Percentiles rank a stretch among this genome's conserved stretches.
Evolutionary conservation across 2,888 invertebrate species (phyloP).

Genomic region (Lysandra coridon): DNA sequence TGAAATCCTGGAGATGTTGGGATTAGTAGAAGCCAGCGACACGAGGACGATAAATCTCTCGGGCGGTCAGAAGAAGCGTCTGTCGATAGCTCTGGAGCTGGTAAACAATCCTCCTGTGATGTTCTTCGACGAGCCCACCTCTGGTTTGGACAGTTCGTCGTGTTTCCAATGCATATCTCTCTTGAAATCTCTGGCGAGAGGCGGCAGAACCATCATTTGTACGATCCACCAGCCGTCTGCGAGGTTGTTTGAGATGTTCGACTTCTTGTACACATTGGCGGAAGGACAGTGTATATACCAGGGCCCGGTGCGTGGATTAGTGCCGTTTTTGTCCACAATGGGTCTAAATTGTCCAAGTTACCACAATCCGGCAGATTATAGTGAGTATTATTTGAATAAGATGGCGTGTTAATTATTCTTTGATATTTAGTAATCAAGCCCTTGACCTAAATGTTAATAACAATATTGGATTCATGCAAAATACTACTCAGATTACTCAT

Average conservation of each 20-base stretch:
- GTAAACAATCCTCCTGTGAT: slow-evolving; percentile 98
- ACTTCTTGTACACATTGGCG: slow-evolving; percentile 93
- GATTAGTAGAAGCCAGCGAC: slow-evolving; percentile 88
- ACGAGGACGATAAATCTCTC: slow-evolving; percentile 91
- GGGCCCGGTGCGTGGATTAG: slow-evolving; percentile 89
- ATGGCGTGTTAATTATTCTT: neutral
- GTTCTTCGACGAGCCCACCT: slow-evolving; percentile 97
- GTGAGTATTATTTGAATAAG: slow-evolving; percentile 67
- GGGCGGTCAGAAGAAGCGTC: slow-evolving; percentile 94
- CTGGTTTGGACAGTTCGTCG: slow-evolving; percentile 96
- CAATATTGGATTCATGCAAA: neutral
- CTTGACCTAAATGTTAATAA: neutral
- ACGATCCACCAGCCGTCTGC: slow-evolving; percentile 98
- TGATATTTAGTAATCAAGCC: neutral
- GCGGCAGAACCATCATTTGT: slow-evolving; percentile 94
- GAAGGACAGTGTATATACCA: slow-evolving; percentile 97
- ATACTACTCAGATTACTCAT: neutral
- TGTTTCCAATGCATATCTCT: slow-evolving; percentile 95
- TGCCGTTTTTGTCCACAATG: slow-evolving; percentile 93
- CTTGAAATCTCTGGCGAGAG: slow-evolving; percentile 92
- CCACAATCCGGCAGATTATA: slow-evolving; percentile 98
- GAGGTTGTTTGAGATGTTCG: slow-evolving; percentile 97
- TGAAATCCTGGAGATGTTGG: slow-evolving; percentile 92
- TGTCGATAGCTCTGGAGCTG: slow-evolving; percentile 94
- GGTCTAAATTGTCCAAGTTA: slow-evolving; percentile 95